Evolutionary conservation across 35 echinoderm and acorn worm species (phyloP).

Genomic region (Hemicentrotus pulcherrimus): DNA sequence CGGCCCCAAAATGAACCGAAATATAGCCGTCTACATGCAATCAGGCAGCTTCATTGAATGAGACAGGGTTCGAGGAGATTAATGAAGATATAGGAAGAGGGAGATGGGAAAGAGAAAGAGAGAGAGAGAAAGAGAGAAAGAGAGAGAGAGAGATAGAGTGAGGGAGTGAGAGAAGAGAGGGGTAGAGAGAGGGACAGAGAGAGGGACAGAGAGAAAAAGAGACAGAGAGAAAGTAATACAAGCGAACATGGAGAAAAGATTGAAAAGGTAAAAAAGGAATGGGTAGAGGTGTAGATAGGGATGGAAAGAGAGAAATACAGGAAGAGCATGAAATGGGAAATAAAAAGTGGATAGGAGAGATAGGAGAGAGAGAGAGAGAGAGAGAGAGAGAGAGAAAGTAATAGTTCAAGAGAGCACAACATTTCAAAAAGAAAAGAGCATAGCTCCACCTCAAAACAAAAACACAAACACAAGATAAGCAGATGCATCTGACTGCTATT

Average conservation of each 20-base stretch:
- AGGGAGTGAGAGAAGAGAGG: too few species aligned
- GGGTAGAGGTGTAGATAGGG: neutral
- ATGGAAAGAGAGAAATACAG: too few species aligned
- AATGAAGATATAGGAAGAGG: neutral
- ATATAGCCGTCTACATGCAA: neutral
- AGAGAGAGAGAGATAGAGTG: slow-evolving; percentile 4
- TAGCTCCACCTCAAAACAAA: too few species aligned
- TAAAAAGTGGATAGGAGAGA: neutral
- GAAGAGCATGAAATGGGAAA: too few species aligned
- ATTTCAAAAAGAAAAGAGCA: too few species aligned
- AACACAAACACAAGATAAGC: too few species aligned
- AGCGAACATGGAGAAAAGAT: too few species aligned
- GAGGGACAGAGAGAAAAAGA: too few species aligned
- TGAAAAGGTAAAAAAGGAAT: too few species aligned
- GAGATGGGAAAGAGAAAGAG: neutral
- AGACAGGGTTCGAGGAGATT: neutral
- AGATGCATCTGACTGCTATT: too few species aligned
- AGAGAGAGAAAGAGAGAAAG: neutral
- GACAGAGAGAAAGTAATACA: too few species aligned
- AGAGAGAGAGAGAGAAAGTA: neutral
- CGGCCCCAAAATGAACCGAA: neutral
- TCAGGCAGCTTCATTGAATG: neutral
- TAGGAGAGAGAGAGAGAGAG: neutral
- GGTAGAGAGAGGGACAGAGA: neutral
- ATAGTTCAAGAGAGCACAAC: too few species aligned